These are phyloP conservation scores for Ceratosolen solmsi DNA, from an alignment of 1,140 invertebrate species.

Conservation along the genomic window DNA sequence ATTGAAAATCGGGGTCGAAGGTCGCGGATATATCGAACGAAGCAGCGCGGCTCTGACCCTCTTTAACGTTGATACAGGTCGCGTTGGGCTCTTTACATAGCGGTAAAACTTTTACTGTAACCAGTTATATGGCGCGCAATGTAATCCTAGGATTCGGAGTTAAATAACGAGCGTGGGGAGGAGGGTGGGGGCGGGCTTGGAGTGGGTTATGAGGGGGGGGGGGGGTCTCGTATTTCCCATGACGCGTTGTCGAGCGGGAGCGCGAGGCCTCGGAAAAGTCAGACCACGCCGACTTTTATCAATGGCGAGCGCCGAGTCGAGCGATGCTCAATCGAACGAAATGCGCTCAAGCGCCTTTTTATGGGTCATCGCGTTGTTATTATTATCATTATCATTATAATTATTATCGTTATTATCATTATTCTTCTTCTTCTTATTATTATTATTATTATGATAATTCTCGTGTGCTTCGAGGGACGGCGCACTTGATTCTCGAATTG, in stretches of 20 bases:
- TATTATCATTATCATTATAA: not conserved
- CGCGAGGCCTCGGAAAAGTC: constrained; percentile 34
- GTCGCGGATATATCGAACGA: too few species aligned
- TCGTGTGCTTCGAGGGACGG: not conserved
- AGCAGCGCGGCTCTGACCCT: constrained; percentile 31
- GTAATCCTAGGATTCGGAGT: constrained; percentile 44
- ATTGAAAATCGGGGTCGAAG: constrained; percentile 45
- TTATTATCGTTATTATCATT: too few species aligned
- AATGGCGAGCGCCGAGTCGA: not conserved
- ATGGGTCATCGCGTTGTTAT: not conserved
- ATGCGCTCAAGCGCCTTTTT: not conserved
- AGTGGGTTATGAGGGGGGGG: too few species aligned
- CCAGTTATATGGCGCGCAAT: constrained; percentile 33
- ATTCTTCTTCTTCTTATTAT: too few species aligned
- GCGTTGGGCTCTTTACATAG: constrained; percentile 19
- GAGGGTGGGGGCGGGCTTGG: too few species aligned
- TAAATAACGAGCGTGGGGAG: constrained; percentile 45
- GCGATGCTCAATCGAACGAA: not conserved
- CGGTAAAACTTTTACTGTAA: constrained; percentile 38
- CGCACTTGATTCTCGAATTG: too few species aligned
- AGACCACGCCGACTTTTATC: not conserved
- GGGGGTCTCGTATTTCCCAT: constrained; percentile 41
- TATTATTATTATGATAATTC: not conserved
- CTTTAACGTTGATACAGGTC: constrained; percentile 10
- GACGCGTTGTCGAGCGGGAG: constrained; percentile 3